Conservation (phyloP, 1,140 invertebrate genomes). For the Mya arenaria region DNA sequence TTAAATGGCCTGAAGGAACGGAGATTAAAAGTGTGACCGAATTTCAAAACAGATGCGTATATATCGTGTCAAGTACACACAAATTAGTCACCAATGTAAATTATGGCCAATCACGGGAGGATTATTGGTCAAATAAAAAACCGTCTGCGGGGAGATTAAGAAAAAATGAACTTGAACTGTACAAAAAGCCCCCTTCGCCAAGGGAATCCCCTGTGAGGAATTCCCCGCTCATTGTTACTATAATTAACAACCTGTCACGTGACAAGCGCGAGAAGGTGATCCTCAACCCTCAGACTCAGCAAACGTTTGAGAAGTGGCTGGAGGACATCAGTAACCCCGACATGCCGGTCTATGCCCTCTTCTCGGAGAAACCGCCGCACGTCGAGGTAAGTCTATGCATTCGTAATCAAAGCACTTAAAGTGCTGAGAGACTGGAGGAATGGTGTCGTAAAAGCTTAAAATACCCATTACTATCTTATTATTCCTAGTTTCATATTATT, state of each 20-base stretch:
- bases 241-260: slow-evolving; percentile 75
- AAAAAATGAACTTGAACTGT: slow-evolving; percentile 65
- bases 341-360: slow-evolving; percentile 71
- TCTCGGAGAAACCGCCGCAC: slow-evolving; percentile 69
- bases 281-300: slow-evolving; percentile 94
- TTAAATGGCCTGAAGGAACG: slow-evolving; percentile 92
- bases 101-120: slow-evolving; percentile 72
- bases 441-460: background rate
- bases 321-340: slow-evolving; percentile 67
- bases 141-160: slow-evolving; percentile 59
- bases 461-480: no score
- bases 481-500: no score
- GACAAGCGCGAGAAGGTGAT: slow-evolving; percentile 81
- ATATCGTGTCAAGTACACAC: slow-evolving; percentile 92
- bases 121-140: slow-evolving; percentile 68
- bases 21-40: slow-evolving; percentile 92
- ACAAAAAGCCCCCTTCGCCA: slow-evolving; percentile 37
- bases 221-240: slow-evolving; percentile 70
- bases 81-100: slow-evolving; percentile 83
- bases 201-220: slow-evolving; percentile 28
- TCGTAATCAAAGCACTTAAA: background rate
- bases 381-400: slow-evolving; percentile 67
- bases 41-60: slow-evolving; percentile 93
- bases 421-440: no score
- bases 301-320: slow-evolving; percentile 97